Conservation (phyloP, 2,888 invertebrate genomes). For the Napeogenes sylphis region DNA sequence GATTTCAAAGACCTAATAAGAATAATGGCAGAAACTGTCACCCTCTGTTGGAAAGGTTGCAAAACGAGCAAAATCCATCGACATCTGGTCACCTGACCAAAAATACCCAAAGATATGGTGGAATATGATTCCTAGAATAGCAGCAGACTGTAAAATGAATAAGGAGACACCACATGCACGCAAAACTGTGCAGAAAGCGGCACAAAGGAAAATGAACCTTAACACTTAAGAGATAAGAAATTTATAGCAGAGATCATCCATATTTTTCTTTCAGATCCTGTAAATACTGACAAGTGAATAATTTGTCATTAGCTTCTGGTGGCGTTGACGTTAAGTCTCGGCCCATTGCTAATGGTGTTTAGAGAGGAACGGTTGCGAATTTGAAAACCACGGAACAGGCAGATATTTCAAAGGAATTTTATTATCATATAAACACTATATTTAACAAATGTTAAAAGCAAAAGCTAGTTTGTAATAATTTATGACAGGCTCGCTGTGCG, state of each 20-base stretch:
- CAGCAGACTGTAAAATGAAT: conserved; percentile 75
- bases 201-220: conserved; percentile 37
- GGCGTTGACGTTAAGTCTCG: conserved; percentile 65
- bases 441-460: conserved; percentile 3
- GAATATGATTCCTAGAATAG: conserved; percentile 76
- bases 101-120: conserved; percentile 66
- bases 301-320: conserved; percentile 68
- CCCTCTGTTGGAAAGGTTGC: conserved; percentile 47
- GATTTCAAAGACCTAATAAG: conserved; percentile 49
- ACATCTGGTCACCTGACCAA: conserved; percentile 75
- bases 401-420: conserved; percentile 3
- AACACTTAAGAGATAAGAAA: conserved; percentile 27
- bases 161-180: conserved; percentile 69
- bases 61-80: conserved; percentile 53
- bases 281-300: conserved; percentile 51
- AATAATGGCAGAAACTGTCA: conserved; percentile 53
- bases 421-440: conserved; percentile 1
- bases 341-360: conserved; percentile 63
- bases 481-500: neutral
- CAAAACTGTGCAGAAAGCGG: conserved; percentile 51
- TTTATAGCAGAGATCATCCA: conserved; percentile 10
- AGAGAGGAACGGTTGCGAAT: conserved; percentile 39
- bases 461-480: conserved; percentile 5
- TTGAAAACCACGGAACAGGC: conserved; percentile 41
- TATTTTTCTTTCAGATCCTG: conserved; percentile 25